A percentile compares a stretch with the other conserved stretches of the same genome.
phyloP scores from a whole-genome alignment of 2,797 vertebrate species.

The Hoplostethus atlanticus region DNA sequence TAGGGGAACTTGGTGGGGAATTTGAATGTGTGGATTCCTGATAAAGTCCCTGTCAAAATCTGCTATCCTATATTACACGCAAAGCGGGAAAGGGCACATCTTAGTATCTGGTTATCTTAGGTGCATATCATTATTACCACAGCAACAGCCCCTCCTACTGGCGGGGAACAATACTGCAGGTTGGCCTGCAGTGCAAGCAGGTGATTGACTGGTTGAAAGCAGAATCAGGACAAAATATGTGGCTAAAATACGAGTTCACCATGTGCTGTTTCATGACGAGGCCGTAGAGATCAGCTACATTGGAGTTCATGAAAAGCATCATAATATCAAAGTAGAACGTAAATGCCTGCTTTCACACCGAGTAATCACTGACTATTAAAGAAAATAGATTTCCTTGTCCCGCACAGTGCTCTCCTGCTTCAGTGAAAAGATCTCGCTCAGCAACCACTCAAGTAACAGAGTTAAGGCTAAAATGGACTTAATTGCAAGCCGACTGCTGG shows the following conservation, averaged over 20 bases:
- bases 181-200: not conserved
- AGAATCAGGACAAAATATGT: not conserved
- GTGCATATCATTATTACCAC: constrained; percentile 52
- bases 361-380: not conserved
- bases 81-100: constrained; percentile 10
- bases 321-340: not conserved
- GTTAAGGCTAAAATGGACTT: constrained; percentile 8
- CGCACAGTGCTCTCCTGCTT: not conserved
- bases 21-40: constrained; percentile 23
- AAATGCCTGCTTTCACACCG: not conserved
- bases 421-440: not conserved
- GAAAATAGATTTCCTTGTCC: not conserved
- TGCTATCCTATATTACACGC: constrained; percentile 7
- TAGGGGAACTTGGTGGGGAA: not conserved
- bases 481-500: constrained; percentile 6
- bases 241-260: not conserved
- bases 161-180: constrained; percentile 59
- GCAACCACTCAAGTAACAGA: not conserved
- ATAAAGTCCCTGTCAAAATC: constrained; percentile 31
- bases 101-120: not conserved
- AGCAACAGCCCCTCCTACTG: constrained; percentile 74
- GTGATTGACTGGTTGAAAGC: not conserved
- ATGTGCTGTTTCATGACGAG: not conserved
- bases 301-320: not conserved
- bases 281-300: not conserved